Evolutionary conservation across 2,888 invertebrate genomes (phyloP).

Genomic region (Hirudinaria manillensis): DNA sequence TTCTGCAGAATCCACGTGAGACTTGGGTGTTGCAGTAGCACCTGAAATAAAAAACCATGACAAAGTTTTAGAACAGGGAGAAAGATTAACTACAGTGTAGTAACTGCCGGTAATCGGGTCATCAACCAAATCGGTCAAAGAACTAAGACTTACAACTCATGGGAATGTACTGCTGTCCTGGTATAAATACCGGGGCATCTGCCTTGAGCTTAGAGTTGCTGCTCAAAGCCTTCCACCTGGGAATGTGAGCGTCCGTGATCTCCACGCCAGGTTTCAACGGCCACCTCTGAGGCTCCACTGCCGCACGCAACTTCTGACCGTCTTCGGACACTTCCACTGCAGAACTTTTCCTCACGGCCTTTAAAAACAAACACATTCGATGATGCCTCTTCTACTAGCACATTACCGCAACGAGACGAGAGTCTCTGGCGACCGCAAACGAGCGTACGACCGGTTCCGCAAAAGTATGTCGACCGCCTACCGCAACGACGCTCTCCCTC

Average conservation of each 20-base stretch:
- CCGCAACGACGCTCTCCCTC: background rate
- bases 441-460: background rate
- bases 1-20: too few relatives aligned
- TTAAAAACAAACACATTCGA: background rate
- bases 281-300: slow-evolving; percentile 11
- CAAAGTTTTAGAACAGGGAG: too few relatives aligned
- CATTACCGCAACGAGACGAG: too few relatives aligned
- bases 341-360: background rate
- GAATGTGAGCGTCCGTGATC: background rate
- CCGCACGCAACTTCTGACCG: background rate
- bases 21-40: too few relatives aligned
- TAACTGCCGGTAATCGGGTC: too few relatives aligned
- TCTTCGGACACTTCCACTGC: slow-evolving; percentile 20
- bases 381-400: too few relatives aligned
- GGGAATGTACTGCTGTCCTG: background rate
- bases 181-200: slow-evolving; percentile 24
- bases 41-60: too few relatives aligned
- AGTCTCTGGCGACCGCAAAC: background rate
- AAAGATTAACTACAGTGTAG: too few relatives aligned
- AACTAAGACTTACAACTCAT: too few relatives aligned
- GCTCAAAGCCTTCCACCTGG: too few relatives aligned
- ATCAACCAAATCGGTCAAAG: too few relatives aligned
- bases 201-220: slow-evolving; percentile 15
- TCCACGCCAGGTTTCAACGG: background rate
- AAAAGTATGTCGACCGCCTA: background rate